These are phyloP conservation scores for Apoderus coryli DNA, from an alignment of 2,888 invertebrate species.

Conservation along the genomic window DNA sequence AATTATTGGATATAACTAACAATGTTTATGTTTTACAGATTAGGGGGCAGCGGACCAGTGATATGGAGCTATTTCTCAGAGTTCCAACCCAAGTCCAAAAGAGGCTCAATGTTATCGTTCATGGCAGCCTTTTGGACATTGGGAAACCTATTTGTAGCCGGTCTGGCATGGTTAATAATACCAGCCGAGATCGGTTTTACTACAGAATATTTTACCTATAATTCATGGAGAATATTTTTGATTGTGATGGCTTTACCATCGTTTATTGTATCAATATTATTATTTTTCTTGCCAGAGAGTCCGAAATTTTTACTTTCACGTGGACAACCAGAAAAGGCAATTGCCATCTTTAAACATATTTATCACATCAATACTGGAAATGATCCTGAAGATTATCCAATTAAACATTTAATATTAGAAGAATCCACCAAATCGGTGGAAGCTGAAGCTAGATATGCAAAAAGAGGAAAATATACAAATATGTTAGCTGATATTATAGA, in stretches of 20 bases:
- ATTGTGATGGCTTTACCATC: conserved; percentile 80
- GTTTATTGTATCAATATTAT: conserved; percentile 68
- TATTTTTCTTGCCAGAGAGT: conserved; percentile 78
- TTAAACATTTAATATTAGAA: conserved; percentile 50
- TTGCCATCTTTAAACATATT: conserved; percentile 68
- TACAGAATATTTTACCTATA: conserved; percentile 59
- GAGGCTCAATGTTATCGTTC: conserved; percentile 84
- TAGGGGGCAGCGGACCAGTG: conserved; percentile 82
- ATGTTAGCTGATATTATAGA: conserved; percentile 66
- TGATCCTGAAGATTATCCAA: conserved; percentile 59
- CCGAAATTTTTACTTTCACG: conserved; percentile 76
- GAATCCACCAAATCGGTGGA: conserved; percentile 24
- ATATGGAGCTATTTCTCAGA: conserved; percentile 94
- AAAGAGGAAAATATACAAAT: conserved; percentile 51
- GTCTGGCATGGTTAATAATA: conserved; percentile 62
- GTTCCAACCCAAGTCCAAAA: conserved; percentile 80
- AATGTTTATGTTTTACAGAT: no score
- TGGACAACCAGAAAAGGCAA: conserved; percentile 64
- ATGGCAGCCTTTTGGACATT: conserved; percentile 94
- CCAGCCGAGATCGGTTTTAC: conserved; percentile 58
- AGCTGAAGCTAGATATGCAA: conserved; percentile 32
- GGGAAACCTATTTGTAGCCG: conserved; percentile 83
- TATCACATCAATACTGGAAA: conserved; percentile 71
- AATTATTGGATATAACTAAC: no score
- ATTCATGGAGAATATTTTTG: conserved; percentile 86